Base-by-base conservation (phyloP, 2,113 vertebrate species). In the Arenaria interpres region DNA sequence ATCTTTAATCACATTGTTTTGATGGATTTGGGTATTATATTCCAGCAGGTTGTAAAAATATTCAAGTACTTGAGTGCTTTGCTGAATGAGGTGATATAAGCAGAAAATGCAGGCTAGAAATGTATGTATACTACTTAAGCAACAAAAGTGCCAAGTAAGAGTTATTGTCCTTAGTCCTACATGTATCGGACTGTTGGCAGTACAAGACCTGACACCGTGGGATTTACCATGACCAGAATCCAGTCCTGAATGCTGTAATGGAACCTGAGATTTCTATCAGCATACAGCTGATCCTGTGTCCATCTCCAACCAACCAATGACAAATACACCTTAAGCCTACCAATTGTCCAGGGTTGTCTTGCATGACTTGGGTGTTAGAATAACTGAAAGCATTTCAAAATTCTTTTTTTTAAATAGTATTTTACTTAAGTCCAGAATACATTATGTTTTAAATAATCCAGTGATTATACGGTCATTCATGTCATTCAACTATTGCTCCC, bases 251-350 rank as follows among this genome's bases (percentile, higher is more conserved):
- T 24, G 20, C 7, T 84, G 37, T 28, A 46, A 14, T 19, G 56
- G 50, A 77, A 54, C 5, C 39, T 41, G 24, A 57, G 19, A 57
- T 79, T 90, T 80, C 67, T 69, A 1, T 25, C n/a, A 80, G 41
- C 9, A 14, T 8, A 24, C 4, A 62, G 33, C 11, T 39, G 30
- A 64, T 50, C 24, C 17, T 3, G 0, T 23, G 10, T 53, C 27
- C 15, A 21, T n/a, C 24, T 66, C 45, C 25, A 39, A 7, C 4
- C 0, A 0, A 84, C 12, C n/a, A 59, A 13, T 9, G 77, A 35
- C 1, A 83, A 54, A 71, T 20, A 28, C 19, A 59, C 6, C 8
- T 87, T 54, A 89, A 59, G 39, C 9, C 28, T 71, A 23, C 18
- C 68, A 67, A 35, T 66, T 54, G 6, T 37, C 11, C 30, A 28